A percentile compares a stretch with the other conserved stretches of the same genome.
phyloP scores from a whole-genome alignment of 1,140 invertebrate genomes.

The Ceratosolen solmsi region DNA sequence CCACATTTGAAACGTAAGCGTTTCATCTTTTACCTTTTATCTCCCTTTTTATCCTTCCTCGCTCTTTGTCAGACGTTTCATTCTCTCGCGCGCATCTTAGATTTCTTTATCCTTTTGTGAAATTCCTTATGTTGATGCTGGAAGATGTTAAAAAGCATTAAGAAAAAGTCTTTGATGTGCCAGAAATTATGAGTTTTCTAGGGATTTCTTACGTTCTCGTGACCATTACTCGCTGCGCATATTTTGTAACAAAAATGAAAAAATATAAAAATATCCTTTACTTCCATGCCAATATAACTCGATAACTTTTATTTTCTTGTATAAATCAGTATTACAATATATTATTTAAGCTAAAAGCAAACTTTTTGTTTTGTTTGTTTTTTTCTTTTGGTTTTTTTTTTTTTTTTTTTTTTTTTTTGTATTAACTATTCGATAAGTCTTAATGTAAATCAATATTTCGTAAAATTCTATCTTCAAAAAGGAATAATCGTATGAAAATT shows the following conservation, averaged over 20 bases:
- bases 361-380: no score
- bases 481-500: background rate
- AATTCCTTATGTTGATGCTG: slow-evolving; percentile 43
- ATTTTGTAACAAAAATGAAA: background rate
- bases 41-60: background rate
- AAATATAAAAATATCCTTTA: background rate
- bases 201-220: background rate
- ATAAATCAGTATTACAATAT: no score
- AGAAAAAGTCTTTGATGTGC: slow-evolving; percentile 6
- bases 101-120: slow-evolving; percentile 39
- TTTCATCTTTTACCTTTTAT: background rate
- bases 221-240: background rate
- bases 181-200: slow-evolving; percentile 23
- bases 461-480: background rate
- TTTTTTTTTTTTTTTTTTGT: background rate
- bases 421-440: background rate
- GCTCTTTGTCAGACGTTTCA: background rate
- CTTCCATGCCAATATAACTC: no score
- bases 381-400: no score
- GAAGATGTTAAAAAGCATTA: slow-evolving; percentile 25
- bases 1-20: background rate
- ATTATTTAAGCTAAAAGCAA: no score
- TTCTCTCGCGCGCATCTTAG: background rate
- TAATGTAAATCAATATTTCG: no score
- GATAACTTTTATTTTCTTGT: no score